Conservation (phyloP, 2,797 vertebrate species). For the Rousettus madagascariensis region DNA sequence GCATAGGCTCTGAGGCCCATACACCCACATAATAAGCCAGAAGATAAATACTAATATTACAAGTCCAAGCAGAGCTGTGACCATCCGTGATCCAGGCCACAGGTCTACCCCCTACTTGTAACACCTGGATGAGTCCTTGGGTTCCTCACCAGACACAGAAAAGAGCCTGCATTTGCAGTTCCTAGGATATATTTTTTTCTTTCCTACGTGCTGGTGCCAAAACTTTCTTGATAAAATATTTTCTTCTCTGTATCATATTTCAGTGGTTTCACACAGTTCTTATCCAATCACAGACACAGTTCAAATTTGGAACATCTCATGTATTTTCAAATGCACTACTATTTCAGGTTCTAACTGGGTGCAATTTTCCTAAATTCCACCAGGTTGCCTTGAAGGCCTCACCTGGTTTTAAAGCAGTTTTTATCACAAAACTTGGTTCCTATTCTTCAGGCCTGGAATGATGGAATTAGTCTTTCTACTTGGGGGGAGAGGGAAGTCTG, state of each 20-base stretch:
- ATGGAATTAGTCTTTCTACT: not conserved
- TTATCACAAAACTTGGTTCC: not conserved
- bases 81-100: not conserved
- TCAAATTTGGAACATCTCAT: not conserved
- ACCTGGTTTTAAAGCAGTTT: not conserved
- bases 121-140: not conserved
- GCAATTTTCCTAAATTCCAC: not conserved
- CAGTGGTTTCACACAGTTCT: not conserved
- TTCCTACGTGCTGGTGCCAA: not conserved
- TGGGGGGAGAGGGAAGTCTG: rapidly evolving
- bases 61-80: not conserved
- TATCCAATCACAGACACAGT: not conserved
- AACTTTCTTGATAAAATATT: not conserved
- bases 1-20: not conserved
- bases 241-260: not conserved
- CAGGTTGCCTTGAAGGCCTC: not conserved
- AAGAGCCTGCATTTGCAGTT: not conserved
- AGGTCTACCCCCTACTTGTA: not conserved
- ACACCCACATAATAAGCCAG: not conserved
- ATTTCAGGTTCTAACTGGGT: not conserved
- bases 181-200: not conserved
- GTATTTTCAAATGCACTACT: not conserved
- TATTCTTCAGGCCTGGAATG: not conserved
- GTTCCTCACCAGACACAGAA: not conserved
- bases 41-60: not conserved